Percentiles rank a stretch among this genome's conserved stretches.
Evolutionary conservation across 2,888 invertebrate species (phyloP).

Genomic region (Nymphalis polychloros): DNA sequence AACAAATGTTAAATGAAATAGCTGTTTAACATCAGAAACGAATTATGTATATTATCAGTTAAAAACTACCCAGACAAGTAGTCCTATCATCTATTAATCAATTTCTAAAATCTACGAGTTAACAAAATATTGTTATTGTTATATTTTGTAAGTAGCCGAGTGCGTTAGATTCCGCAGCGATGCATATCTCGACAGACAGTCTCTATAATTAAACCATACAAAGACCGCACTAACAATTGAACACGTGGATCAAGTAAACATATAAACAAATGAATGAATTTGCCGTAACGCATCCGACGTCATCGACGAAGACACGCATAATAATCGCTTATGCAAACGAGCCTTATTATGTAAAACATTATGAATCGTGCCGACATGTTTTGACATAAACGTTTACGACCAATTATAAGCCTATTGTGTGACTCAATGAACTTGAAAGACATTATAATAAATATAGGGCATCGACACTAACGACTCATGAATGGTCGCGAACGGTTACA

Average conservation of each 20-base stretch:
- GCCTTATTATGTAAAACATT: constrained; percentile 77
- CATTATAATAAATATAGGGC: constrained; percentile 74
- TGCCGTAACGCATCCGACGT: constrained; percentile 67
- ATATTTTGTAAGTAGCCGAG: neutral
- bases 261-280: constrained; percentile 77
- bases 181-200: constrained; percentile 49
- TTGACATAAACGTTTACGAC: constrained; percentile 74
- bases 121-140: neutral
- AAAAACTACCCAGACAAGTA: too few relatives aligned
- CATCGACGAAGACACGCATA: constrained; percentile 75
- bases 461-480: constrained; percentile 63
- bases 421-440: constrained; percentile 78
- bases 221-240: constrained; percentile 57
- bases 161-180: constrained; percentile 3
- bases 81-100: too few relatives aligned
- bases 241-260: constrained; percentile 76
- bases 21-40: too few relatives aligned
- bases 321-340: constrained; percentile 79
- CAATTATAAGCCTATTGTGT: constrained; percentile 77
- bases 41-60: too few relatives aligned
- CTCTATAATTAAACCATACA: constrained; percentile 63
- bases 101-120: neutral
- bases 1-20: too few relatives aligned
- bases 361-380: constrained; percentile 69
- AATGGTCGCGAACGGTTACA: constrained; percentile 57